Evolutionary conservation across 2,888 invertebrate genomes (phyloP).

Genomic region (Aspidapion aeneum): DNA sequence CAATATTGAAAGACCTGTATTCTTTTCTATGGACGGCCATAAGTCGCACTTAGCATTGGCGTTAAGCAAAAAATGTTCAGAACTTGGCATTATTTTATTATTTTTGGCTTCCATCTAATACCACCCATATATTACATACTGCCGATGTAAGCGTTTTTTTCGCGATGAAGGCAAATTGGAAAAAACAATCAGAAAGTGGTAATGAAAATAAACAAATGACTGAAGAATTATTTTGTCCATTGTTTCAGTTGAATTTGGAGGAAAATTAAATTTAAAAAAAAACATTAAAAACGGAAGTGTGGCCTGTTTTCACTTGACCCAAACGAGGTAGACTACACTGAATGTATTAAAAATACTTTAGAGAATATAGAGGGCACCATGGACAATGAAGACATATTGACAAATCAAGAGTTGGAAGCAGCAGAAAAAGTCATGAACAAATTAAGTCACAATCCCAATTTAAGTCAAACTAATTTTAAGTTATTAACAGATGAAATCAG

Average conservation of each 20-base stretch:
- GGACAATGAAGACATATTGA: not conserved
- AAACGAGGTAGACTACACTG: slow-evolving; percentile 1
- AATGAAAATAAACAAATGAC: not conserved
- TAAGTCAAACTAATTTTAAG: not conserved
- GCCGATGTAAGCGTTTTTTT: slow-evolving; percentile 6
- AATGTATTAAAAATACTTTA: slow-evolving; percentile 2
- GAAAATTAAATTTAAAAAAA: not conserved
- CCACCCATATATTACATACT: not conserved
- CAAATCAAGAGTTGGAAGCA: slow-evolving; percentile 3
- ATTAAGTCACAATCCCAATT: not conserved
- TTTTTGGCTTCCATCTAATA: not conserved
- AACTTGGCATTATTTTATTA: too few species aligned
- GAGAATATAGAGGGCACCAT: not conserved
- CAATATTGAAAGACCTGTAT: slow-evolving; percentile 23
- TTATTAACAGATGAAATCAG: not conserved
- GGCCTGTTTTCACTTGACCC: slow-evolving; percentile 6
- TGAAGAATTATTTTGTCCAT: not conserved
- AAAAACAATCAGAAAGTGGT: not conserved
- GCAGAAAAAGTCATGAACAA: slow-evolving; percentile 3
- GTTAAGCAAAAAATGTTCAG: too few species aligned
- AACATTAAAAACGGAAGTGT: slow-evolving; percentile 3
- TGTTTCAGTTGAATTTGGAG: not conserved
- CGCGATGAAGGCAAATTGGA: slow-evolving; percentile 2
- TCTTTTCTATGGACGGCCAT: slow-evolving; percentile 17
- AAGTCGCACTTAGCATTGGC: slow-evolving; percentile 4